Percentiles rank a stretch among this genome's conserved stretches.
phyloP scores from a whole-genome alignment of 1,140 invertebrate species.

The Drepana arcuata region DNA sequence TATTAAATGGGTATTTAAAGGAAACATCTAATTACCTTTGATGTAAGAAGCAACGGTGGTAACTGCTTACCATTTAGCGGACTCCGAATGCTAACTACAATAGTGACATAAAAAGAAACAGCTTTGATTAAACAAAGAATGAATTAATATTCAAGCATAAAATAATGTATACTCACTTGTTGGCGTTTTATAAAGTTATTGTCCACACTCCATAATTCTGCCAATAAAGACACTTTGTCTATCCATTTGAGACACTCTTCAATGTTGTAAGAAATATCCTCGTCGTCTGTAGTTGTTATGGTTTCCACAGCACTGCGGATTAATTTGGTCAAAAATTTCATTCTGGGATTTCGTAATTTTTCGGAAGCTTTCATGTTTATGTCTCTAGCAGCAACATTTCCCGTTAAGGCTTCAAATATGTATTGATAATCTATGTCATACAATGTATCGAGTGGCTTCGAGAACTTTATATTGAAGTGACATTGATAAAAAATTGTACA shows the following conservation, averaged over 20 bases:
- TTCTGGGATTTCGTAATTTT: constrained; percentile 72
- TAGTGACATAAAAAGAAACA: no score
- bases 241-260: constrained; percentile 79
- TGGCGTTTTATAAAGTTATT: constrained; percentile 82
- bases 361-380: constrained; percentile 39
- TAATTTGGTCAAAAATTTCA: constrained; percentile 77
- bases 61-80: no score
- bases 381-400: constrained; percentile 30
- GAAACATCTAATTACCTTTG: no score
- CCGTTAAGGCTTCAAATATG: constrained; percentile 48
- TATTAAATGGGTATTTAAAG: constrained; percentile 1
- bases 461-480: constrained; percentile 81
- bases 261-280: constrained; percentile 53
- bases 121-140: no score
- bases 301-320: constrained; percentile 78
- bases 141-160: background rate
- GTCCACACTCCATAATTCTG: constrained; percentile 86
- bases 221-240: constrained; percentile 79
- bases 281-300: constrained; percentile 39
- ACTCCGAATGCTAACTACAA: no score
- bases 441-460: constrained; percentile 81
- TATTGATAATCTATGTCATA: constrained; percentile 78
- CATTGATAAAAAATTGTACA: constrained; percentile 84
- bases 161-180: constrained; percentile 65
- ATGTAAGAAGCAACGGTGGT: no score